Percentiles rank a stretch among this genome's conserved stretches.
Conservation (phyloP, 1,140 invertebrate genomes). For the Heliconius himera region DNA sequence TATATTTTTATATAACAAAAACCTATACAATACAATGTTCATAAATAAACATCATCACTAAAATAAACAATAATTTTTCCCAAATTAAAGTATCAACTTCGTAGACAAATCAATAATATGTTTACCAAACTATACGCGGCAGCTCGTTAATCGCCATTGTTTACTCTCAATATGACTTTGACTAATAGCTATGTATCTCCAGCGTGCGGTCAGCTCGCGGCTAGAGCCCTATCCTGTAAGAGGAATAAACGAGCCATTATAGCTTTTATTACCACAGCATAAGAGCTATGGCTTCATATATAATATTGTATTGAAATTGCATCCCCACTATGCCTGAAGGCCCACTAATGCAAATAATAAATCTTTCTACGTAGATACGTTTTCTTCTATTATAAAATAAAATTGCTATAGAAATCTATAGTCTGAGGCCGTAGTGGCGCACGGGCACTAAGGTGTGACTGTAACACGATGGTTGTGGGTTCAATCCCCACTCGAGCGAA, state of each 20-base stretch:
- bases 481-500: too few species aligned
- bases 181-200: slow-evolving; percentile 48
- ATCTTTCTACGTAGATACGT: slow-evolving; percentile 22
- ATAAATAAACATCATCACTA: neutral
- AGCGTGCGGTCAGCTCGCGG: slow-evolving; percentile 44
- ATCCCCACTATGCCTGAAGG: slow-evolving; percentile 34
- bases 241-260: slow-evolving; percentile 25
- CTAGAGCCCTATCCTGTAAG: neutral
- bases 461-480: too few species aligned
- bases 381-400: neutral
- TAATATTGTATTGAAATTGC: slow-evolving; percentile 36
- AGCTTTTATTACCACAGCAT: slow-evolving; percentile 5
- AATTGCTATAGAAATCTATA: neutral
- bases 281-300: slow-evolving; percentile 7
- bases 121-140: slow-evolving; percentile 26
- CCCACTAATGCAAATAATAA: slow-evolving; percentile 33
- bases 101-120: slow-evolving; percentile 41
- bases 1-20: too few species aligned
- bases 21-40: neutral
- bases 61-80: neutral
- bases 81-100: neutral
- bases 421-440: neutral
- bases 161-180: slow-evolving; percentile 54
- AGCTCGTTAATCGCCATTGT: slow-evolving; percentile 43
- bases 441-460: too few species aligned